Percentiles rank a stretch among this genome's conserved stretches.
Evolutionary conservation across 2,888 invertebrate species (phyloP).

Genomic region (Pollenia griseotomentosa): DNA sequence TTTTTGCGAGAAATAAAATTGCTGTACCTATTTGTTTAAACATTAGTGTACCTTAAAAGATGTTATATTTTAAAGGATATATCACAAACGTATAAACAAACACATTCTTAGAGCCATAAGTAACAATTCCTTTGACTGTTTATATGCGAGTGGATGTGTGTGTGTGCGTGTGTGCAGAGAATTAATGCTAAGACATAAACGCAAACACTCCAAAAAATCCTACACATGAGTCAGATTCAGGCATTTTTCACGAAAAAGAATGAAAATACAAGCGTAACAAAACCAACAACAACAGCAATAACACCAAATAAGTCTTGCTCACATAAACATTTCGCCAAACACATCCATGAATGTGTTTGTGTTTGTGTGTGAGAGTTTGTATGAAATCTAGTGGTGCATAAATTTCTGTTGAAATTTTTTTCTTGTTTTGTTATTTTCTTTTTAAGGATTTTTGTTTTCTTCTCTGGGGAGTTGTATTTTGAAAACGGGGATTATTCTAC

Average conservation of each 20-base stretch:
- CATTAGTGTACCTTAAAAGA: constrained; percentile 13
- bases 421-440: constrained; percentile 27
- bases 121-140: constrained; percentile 33
- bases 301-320: not conserved
- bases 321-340: not conserved
- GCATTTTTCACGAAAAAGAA: constrained; percentile 41
- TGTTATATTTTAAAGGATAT: constrained; percentile 22
- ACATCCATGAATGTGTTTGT: not conserved
- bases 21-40: not conserved
- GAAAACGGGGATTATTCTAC: not conserved
- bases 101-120: constrained; percentile 20
- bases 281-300: constrained; percentile 28
- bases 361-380: not conserved
- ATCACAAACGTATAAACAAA: constrained; percentile 3
- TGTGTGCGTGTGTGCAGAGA: constrained; percentile 38
- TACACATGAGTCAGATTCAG: constrained; percentile 64
- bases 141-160: not conserved
- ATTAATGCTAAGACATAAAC: constrained; percentile 68
- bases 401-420: constrained; percentile 66
- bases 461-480: constrained; percentile 22
- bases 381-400: constrained; percentile 58
- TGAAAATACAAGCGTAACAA: constrained; percentile 32
- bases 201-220: constrained; percentile 64
- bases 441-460: constrained; percentile 38
- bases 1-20: not conserved